Evolutionary conservation across 2,888 invertebrate genomes (phyloP).

Genomic region (Andrena trimmerana): DNA sequence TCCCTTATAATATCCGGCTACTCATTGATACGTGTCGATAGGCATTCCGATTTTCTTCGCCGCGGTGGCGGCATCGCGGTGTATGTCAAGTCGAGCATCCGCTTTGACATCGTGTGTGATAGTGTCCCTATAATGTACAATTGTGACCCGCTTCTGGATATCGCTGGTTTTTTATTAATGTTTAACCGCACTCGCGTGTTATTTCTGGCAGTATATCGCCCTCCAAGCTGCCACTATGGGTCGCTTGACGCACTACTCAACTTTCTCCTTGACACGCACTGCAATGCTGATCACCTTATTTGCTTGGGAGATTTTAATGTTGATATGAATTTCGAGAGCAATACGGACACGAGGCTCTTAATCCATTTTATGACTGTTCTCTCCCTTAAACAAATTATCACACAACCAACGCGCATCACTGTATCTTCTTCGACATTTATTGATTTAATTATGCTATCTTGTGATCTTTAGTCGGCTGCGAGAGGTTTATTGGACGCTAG

Average conservation of each 20-base stretch:
- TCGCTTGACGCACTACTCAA: background rate
- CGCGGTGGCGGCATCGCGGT: background rate
- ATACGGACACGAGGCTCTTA: too few relatives aligned
- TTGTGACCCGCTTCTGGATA: background rate
- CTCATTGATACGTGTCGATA: background rate
- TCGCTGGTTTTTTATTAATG: background rate
- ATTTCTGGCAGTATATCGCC: background rate
- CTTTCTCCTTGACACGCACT: too few relatives aligned
- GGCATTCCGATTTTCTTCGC: background rate
- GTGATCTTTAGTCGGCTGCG: too few relatives aligned
- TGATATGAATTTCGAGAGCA: too few relatives aligned
- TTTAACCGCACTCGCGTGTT: background rate
- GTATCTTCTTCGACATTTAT: too few relatives aligned
- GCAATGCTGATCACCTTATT: too few relatives aligned
- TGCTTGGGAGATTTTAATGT: too few relatives aligned
- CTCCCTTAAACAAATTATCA: too few relatives aligned
- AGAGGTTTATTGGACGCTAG: too few relatives aligned
- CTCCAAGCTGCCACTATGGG: background rate
- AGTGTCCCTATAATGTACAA: background rate
- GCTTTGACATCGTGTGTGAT: background rate
- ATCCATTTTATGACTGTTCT: too few relatives aligned
- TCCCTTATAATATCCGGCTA: background rate
- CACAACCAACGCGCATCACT: too few relatives aligned
- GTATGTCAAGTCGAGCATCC: background rate
- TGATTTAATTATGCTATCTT: too few relatives aligned